Evolutionary conservation across 2,888 invertebrate genomes (phyloP).

Genomic region (Chromoteleia sp.): DNA sequence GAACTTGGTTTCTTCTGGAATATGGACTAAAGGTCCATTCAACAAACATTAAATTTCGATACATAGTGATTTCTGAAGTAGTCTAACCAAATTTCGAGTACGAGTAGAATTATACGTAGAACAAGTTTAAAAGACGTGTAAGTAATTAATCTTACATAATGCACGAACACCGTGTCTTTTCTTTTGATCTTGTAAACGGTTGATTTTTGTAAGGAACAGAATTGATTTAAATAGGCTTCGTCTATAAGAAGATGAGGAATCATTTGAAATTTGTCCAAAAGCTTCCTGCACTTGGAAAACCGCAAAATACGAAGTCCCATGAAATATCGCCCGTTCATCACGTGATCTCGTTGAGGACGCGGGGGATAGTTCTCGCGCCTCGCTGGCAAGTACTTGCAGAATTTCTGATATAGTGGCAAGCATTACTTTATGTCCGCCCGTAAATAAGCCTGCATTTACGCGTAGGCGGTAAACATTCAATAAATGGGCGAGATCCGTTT

Average conservation of each 20-base stretch:
- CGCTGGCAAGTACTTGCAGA: conserved; percentile 66
- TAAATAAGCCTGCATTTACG: conserved; percentile 70
- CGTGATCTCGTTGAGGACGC: conserved; percentile 46
- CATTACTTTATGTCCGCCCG: conserved; percentile 64
- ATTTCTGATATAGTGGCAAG: conserved; percentile 69
- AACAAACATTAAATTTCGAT: too few species aligned
- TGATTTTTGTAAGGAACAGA: too few species aligned
- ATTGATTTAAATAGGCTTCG: conserved; percentile 27
- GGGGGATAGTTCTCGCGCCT: conserved; percentile 66
- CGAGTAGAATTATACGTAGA: too few species aligned
- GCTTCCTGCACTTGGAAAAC: neutral
- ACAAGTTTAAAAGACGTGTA: too few species aligned
- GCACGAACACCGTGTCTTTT: too few species aligned
- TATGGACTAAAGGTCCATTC: too few species aligned
- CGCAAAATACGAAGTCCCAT: conserved; percentile 38
- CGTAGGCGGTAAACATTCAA: conserved; percentile 80
- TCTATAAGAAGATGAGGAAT: conserved; percentile 11
- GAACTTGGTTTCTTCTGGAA: too few species aligned
- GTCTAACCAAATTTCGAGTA: too few species aligned
- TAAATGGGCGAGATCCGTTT: conserved; percentile 81
- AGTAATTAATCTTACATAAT: too few species aligned
- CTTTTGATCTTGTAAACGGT: too few species aligned
- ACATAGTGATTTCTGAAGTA: too few species aligned
- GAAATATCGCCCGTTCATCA: conserved; percentile 64
- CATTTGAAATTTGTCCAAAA: conserved; percentile 59